Evolutionary conservation across 2,888 invertebrate species (phyloP), one percentile per base, ranked within the genome.

Genomic region (Eristalis tenax): DNA sequence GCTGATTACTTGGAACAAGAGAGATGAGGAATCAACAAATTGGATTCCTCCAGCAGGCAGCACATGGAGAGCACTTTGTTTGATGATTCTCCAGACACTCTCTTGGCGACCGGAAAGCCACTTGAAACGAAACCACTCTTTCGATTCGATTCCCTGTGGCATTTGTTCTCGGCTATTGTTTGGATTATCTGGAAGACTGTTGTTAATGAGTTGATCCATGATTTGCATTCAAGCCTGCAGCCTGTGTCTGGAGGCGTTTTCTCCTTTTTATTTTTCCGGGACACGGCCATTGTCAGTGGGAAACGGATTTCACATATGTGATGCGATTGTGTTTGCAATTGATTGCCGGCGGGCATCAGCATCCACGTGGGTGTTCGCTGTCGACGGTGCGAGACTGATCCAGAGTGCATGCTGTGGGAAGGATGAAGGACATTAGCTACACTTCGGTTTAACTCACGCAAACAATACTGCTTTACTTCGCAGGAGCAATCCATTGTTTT

Each of bases 21-120:
- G 63, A 56, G 26, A 65, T 35, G 56, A 65, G 74, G 65, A 18
- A 74, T 56, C 64, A 74, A 8, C 35, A 38, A 65, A 74, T 74
- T 32, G 22, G 56, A 40, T 18, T 66, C 57, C 18, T n/a, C 57
- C 75, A 59, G 38, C 18, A 4, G 26, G 65, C 26, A 40, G n/a
- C 75, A 59, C 56, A 40, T 18, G 38, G 11, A 35, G 56, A 18
- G 40, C 10, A n/a, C n/a, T 23, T 65, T 26, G 65, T 68, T 76
- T 61, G 23, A 61, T 15, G 59, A 68, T 59, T 64, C 35, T 18
- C 73, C 38, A 38, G 38, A 38, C 50, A 75, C 57, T 75, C 40
- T 57, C 50, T 18, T 15, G 43, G 38, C n/a, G 43, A 77, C 77
- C 69, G 77, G 69, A 69, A 77, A 69, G 59, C 76, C 76, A 68